phyloP scores from a whole-genome alignment of 2,888 invertebrate species.

The Sminthurinus aureus region DNA sequence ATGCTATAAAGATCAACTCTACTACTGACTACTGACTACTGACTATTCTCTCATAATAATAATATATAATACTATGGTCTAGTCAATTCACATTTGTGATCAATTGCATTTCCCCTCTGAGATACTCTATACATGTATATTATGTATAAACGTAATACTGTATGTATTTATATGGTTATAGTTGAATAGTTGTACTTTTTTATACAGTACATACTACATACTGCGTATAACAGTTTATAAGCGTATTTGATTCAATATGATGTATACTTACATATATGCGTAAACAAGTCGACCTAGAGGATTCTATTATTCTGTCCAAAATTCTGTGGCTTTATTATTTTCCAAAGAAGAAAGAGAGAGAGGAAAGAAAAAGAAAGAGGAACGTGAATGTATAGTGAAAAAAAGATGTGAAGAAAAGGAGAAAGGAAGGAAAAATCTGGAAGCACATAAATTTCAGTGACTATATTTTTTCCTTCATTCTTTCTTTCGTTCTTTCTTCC shows the following conservation, averaged over 20 bases:
- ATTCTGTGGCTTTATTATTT: conserved; percentile 27
- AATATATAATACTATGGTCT: background rate
- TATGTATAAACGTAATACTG: background rate
- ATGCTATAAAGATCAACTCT: conserved; percentile 36
- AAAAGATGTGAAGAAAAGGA: too few species aligned
- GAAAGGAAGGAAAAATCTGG: background rate
- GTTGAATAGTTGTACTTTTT: background rate
- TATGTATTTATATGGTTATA: background rate
- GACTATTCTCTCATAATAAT: background rate
- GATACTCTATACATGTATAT: background rate
- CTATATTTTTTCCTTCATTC: background rate
- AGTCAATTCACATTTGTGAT: conserved; percentile 34
- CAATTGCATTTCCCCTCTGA: conserved; percentile 28
- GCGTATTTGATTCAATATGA: background rate
- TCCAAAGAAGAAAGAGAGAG: background rate
- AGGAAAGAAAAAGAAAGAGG: background rate
- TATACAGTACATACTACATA: background rate
- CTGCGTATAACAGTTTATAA: too few species aligned
- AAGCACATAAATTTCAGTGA: conserved; percentile 21
- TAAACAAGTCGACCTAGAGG: background rate
- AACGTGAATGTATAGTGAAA: background rate
- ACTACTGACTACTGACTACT: background rate
- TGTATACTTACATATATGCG: background rate
- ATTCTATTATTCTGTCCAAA: conserved; percentile 26
- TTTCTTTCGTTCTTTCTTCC: too few species aligned